A percentile compares a stretch with the other conserved stretches of the same genome.
Evolutionary conservation across 2,888 invertebrate genomes (phyloP).

Genomic region (Chrysolina americana): DNA sequence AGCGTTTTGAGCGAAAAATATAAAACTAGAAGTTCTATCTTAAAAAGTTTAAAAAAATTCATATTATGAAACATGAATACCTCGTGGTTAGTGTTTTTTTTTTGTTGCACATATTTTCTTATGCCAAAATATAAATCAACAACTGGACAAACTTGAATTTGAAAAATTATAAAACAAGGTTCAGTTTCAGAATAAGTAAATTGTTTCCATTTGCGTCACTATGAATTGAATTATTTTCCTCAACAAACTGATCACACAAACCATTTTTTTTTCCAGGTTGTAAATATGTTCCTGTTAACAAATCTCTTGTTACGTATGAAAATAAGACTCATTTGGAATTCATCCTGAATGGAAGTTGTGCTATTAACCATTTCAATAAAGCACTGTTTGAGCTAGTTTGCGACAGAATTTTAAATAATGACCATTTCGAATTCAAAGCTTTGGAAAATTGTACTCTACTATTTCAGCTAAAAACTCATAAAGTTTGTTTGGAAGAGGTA

Average conservation of each 20-base stretch:
- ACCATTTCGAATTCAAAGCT: constrained; percentile 17
- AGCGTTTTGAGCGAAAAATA: no score
- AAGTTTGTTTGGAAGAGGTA: constrained; percentile 14
- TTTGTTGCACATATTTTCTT: no score
- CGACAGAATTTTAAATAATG: constrained; percentile 22
- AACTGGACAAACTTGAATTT: no score
- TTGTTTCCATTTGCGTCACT: no score
- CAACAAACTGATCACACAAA: not conserved
- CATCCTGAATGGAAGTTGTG: not conserved
- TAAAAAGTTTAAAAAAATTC: no score
- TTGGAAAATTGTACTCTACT: constrained; percentile 21
- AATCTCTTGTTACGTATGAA: not conserved
- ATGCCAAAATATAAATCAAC: no score
- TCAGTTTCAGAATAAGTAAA: no score
- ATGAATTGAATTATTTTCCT: no score
- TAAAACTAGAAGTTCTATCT: no score
- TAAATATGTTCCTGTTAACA: constrained; percentile 20
- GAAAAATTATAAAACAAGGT: no score
- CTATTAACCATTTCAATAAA: constrained; percentile 17
- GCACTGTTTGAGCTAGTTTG: constrained; percentile 21
- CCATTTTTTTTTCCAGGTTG: constrained; percentile 15
- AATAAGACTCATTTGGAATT: constrained; percentile 26
- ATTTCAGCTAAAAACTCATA: constrained; percentile 23
- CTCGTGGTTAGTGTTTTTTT: no score
- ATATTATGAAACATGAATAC: no score